A percentile compares a stretch with the other conserved stretches of the same genome.
These are phyloP conservation scores for Salvelinus namaycush DNA, from an alignment of 2,113 vertebrate genomes.

Conservation along the genomic window DNA sequence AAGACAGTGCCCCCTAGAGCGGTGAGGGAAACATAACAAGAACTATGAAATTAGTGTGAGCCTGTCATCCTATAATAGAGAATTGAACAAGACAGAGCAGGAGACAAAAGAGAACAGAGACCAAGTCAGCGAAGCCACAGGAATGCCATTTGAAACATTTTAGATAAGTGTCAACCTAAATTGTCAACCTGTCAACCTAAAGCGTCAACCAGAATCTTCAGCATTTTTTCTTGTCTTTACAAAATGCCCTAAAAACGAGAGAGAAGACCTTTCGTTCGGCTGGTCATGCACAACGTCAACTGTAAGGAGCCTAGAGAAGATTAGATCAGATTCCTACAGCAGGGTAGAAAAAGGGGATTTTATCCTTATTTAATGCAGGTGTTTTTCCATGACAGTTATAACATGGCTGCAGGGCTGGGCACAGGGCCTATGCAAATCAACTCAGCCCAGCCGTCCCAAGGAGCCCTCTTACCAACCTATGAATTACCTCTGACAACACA, in stretches of 20 bases:
- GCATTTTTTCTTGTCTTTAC: too few species aligned
- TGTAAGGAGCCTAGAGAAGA: slow-evolving; percentile 1
- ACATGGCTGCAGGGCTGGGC: slow-evolving; percentile 70
- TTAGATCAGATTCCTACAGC: not conserved
- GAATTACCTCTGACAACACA: slow-evolving; percentile 43
- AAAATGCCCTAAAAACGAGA: not conserved
- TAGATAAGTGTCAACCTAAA: too few species aligned
- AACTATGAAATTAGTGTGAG: too few species aligned
- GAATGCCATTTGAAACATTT: too few species aligned
- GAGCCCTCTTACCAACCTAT: slow-evolving; percentile 52
- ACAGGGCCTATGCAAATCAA: slow-evolving; percentile 76
- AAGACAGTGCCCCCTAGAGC: slow-evolving; percentile 60
- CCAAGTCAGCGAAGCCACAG: too few species aligned
- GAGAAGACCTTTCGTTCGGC: slow-evolving; percentile 2
- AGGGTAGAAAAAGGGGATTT: slow-evolving; percentile 45
- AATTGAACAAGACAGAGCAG: too few species aligned
- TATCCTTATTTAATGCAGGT: slow-evolving; percentile 77
- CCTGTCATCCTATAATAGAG: too few species aligned
- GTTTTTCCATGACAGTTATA: slow-evolving; percentile 80
- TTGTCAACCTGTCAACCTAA: slow-evolving; percentile 27
- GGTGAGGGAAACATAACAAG: slow-evolving; percentile 68
- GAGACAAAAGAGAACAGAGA: too few species aligned
- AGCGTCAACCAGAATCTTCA: slow-evolving; percentile 1
- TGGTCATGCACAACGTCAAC: not conserved
- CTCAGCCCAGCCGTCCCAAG: slow-evolving; percentile 56